phyloP scores from a whole-genome alignment of 2,888 invertebrate genomes.

The Holacanthella duospinosa region DNA sequence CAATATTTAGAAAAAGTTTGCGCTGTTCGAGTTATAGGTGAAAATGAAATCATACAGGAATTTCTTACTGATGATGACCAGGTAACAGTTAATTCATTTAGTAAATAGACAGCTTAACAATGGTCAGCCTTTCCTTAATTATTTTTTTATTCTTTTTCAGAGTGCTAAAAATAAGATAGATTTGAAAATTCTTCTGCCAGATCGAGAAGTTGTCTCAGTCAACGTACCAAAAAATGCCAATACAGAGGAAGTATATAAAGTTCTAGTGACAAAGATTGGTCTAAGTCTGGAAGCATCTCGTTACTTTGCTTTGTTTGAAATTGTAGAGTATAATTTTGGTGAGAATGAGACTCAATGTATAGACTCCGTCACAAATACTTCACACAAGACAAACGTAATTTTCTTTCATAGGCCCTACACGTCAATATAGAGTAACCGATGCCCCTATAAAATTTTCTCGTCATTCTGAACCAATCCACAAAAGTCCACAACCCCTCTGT shows the following conservation, averaged over 20 bases:
- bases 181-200: conserved; percentile 70
- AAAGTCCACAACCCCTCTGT: no score
- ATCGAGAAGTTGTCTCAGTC: conserved; percentile 78
- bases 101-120: no score
- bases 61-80: conserved; percentile 82
- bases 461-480: no score
- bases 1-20: conserved; percentile 97
- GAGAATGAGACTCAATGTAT: conserved; percentile 41
- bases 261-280: conserved; percentile 71
- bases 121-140: not conserved
- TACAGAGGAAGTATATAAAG: conserved; percentile 81
- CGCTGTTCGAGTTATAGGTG: conserved; percentile 94
- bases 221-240: conserved; percentile 77
- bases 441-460: no score
- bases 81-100: conserved; percentile 35
- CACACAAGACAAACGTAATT: no score
- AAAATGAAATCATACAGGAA: conserved; percentile 92
- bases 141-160: conserved; percentile 33
- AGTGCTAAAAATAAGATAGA: conserved; percentile 49
- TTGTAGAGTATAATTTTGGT: conserved; percentile 95
- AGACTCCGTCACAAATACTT: no score
- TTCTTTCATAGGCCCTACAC: no score
- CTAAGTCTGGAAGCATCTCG: conserved; percentile 69
- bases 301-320: conserved; percentile 93
- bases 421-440: no score